phyloP scores from a whole-genome alignment of 2,113 vertebrate genomes.

The Brienomyrus brachyistius region DNA sequence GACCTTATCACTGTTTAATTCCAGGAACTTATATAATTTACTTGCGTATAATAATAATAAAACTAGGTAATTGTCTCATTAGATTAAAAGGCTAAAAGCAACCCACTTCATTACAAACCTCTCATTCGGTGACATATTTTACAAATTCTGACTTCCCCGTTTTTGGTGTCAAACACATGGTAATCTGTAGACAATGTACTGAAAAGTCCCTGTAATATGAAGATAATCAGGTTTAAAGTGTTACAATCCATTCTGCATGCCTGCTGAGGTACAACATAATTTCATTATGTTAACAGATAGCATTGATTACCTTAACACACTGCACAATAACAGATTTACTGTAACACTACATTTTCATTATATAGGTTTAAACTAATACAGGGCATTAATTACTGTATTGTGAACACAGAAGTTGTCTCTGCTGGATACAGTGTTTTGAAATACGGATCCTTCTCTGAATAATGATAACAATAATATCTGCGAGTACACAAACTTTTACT shows the following conservation, averaged over 20 bases:
- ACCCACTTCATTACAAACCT: background rate
- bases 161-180: background rate
- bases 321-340: background rate
- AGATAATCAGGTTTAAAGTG: background rate
- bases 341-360: background rate
- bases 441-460: background rate
- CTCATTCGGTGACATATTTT: background rate
- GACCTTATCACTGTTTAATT: conserved; percentile 5
- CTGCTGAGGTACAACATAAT: conserved; percentile 2
- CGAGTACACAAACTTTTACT: background rate
- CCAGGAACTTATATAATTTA: background rate
- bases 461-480: background rate
- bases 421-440: background rate
- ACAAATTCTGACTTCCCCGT: background rate
- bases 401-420: background rate
- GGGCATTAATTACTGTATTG: background rate
- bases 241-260: conserved; percentile 7
- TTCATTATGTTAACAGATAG: conserved; percentile 5
- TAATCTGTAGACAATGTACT: background rate
- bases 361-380: background rate
- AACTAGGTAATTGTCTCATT: background rate
- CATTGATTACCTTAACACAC: conserved; percentile 1
- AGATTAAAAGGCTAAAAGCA: conserved; percentile 3
- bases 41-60: background rate
- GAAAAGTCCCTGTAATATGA: background rate